These are phyloP conservation scores for Amphiduros pacificus DNA, from an alignment of 2,888 invertebrate species.

Conservation along the genomic window DNA sequence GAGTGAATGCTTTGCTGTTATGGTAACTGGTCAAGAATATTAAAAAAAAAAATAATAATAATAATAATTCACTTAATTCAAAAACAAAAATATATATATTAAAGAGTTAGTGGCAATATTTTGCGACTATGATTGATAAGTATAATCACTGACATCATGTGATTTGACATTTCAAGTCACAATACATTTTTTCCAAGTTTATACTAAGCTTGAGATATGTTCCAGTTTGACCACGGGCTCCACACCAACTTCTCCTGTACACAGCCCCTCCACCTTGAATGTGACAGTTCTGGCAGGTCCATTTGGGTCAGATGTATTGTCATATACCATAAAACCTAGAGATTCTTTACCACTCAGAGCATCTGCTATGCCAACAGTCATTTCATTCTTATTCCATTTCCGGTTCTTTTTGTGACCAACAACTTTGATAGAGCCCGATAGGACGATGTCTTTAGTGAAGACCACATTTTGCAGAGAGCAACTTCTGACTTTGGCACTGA, in stretches of 20 bases:
- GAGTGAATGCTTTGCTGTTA: no score
- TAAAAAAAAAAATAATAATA: no score
- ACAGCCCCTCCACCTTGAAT: constrained; percentile 10
- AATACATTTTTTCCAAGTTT: no score
- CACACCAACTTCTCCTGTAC: constrained; percentile 8
- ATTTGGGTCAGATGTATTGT: constrained; percentile 4
- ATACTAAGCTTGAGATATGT: no score
- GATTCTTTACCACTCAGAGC: constrained; percentile 8
- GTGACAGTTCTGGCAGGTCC: not conserved
- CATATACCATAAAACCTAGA: constrained; percentile 5
- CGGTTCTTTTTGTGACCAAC: constrained; percentile 8
- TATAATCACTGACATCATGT: no score
- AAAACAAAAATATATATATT: no score
- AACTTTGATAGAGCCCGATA: constrained; percentile 12
- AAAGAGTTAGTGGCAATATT: no score
- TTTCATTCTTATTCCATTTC: constrained; percentile 8
- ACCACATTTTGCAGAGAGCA: constrained; percentile 15
- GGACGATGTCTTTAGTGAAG: constrained; percentile 15
- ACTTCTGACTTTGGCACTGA: not conserved
- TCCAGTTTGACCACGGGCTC: no score
- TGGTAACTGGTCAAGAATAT: no score
- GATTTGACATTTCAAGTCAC: no score
- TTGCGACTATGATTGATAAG: no score
- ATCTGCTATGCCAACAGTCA: constrained; percentile 8
- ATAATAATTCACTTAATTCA: no score